These are phyloP conservation scores for Petaurus breviceps DNA, from an alignment of 2,113 vertebrate genomes.

Conservation along the genomic window DNA sequence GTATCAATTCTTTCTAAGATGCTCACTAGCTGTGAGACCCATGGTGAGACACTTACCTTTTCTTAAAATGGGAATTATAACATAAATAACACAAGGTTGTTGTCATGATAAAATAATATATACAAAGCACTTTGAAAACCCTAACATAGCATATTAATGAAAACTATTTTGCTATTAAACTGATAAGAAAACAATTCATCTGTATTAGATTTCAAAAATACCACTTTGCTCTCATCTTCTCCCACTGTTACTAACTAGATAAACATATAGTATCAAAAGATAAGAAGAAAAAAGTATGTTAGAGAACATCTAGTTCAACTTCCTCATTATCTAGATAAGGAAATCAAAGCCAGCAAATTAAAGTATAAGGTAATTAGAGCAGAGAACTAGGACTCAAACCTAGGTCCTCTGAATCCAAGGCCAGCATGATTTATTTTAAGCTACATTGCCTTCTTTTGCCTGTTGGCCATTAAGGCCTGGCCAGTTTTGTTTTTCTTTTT, in stretches of 20 bases:
- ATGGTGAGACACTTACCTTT: background rate
- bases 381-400: too few species aligned
- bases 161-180: background rate
- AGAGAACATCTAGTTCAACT: background rate
- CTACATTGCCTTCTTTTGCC: too few species aligned
- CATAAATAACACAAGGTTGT: background rate
- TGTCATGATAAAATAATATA: background rate
- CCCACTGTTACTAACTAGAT: background rate
- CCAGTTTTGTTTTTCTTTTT: too few species aligned
- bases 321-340: background rate
- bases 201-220: background rate
- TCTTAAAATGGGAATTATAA: background rate
- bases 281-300: background rate
- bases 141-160: background rate
- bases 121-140: background rate
- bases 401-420: too few species aligned
- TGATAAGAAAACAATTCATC: background rate
- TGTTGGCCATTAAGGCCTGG: too few species aligned
- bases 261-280: background rate
- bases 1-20: background rate
- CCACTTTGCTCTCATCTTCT: background rate
- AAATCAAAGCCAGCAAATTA: too few species aligned
- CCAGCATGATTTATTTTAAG: too few species aligned
- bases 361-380: too few species aligned
- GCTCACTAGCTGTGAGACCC: background rate